phyloP scores from a whole-genome alignment of 2,113 vertebrate genomes.

The Laterallus jamaicensis region DNA sequence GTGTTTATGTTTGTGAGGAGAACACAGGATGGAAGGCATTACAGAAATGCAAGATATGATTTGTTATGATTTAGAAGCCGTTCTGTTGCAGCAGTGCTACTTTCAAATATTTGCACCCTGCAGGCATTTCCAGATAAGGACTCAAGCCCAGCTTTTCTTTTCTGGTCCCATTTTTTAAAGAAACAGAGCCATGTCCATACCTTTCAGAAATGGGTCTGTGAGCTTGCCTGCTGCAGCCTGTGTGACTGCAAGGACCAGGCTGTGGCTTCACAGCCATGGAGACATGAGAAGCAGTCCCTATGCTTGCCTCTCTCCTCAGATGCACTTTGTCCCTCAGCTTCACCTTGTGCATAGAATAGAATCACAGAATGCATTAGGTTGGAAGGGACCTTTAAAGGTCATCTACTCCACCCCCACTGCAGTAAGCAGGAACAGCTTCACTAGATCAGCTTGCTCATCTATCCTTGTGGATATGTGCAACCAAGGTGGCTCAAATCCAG shows the following conservation, averaged over 20 bases:
- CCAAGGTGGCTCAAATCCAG: not conserved
- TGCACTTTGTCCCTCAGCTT: rapidly evolving
- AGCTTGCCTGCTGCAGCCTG: not conserved
- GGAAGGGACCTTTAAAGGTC: too few relatives aligned
- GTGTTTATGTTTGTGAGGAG: slow-evolving; percentile 46
- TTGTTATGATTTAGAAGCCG: slow-evolving; percentile 55
- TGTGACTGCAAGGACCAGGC: not conserved
- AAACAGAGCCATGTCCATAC: not conserved
- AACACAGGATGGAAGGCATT: slow-evolving; percentile 44
- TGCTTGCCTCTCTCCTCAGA: not conserved
- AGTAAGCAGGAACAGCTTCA: too few relatives aligned
- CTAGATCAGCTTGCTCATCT: not conserved
- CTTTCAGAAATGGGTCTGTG: not conserved
- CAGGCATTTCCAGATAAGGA: slow-evolving; percentile 22
- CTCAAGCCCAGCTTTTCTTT: not conserved
- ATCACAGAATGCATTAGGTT: too few relatives aligned
- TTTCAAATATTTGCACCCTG: slow-evolving; percentile 47
- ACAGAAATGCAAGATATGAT: slow-evolving; percentile 55
- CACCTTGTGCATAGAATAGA: too few relatives aligned
- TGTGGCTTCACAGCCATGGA: not conserved
- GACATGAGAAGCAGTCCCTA: not conserved
- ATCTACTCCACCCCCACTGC: too few relatives aligned
- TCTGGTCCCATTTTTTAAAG: not conserved
- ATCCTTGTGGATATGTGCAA: rapidly evolving
- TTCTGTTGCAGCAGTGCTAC: not conserved